Conservation (phyloP, 1,140 invertebrate genomes). For the Bombus difficillimus region DNA sequence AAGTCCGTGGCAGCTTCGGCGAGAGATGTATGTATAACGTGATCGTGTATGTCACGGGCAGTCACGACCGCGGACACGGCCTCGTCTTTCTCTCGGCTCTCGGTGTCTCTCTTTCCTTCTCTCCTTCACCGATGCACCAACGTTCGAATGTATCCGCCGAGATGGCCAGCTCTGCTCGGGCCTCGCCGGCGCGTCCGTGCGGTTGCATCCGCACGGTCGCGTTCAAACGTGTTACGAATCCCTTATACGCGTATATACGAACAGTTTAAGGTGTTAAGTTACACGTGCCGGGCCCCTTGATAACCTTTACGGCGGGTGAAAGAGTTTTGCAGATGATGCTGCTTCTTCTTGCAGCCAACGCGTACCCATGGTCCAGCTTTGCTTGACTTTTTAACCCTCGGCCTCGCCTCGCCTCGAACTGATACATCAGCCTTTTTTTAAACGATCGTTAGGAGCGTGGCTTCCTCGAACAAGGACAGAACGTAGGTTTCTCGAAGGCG, state of each 20-base stretch:
- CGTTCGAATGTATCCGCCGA: conserved; percentile 23
- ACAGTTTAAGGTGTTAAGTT: conserved; percentile 55
- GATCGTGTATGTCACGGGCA: conserved; percentile 71
- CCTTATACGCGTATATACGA: conserved; percentile 20
- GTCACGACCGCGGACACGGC: conserved; percentile 67
- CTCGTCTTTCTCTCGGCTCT: conserved; percentile 63
- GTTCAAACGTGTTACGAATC: conserved; percentile 31
- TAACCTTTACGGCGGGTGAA: conserved; percentile 36
- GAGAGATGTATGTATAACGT: conserved; percentile 65
- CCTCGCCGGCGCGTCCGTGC: background rate
- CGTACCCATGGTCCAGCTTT: background rate
- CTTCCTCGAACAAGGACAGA: no score
- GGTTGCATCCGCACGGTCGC: conserved; percentile 22
- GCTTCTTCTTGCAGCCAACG: background rate
- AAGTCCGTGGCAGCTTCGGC: conserved; percentile 48
- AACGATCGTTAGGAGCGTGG: background rate
- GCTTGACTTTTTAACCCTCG: background rate
- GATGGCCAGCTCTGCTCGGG: conserved; percentile 24
- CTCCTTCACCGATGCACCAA: background rate
- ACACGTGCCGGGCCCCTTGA: conserved; percentile 28
- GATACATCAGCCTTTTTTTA: background rate
- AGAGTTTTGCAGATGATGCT: background rate
- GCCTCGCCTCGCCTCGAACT: background rate
- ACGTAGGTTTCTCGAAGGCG: background rate
- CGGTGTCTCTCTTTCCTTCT: background rate